Base-by-base conservation (phyloP, 2,888 invertebrate species). In the Azorinus chamasolen region DNA sequence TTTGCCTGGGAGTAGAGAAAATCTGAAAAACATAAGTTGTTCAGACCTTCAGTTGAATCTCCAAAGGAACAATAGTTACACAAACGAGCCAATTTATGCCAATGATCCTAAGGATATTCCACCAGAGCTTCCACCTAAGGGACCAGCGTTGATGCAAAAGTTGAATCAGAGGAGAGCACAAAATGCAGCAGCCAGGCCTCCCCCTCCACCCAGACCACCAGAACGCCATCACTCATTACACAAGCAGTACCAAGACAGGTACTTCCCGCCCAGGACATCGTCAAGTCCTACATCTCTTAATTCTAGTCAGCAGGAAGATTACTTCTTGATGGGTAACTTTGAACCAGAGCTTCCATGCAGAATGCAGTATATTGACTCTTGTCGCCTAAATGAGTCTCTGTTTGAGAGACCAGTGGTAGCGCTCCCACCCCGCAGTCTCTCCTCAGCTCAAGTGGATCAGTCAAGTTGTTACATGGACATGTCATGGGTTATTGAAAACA, bases 81-180 rank as follows among this genome's bases (percentile, higher is more conserved):
- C 48, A 8, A 79, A 83, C 53, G 87, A 88, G 62, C 86, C 83
- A 24, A 86, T 88, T 57, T 90, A 90, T 83, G 86, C 83, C 53
- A 90, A 90, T 79, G 83, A 86, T 22, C 76, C 76, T 4, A 75
- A 55, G 25, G 78, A 83, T 43, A 81, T 83, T 5, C 89, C 89
- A 6, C 90, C 90, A 43, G 87, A 84, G 58, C 73, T 90, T 18
- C 90, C 90, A 10, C 90, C 90, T 4, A 90, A 90, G 75, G 90
- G 89, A 53, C 89, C 89, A 61, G 83, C 78, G 22, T 71, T 90
- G 4, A 64, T 83, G 20, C 79, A 68, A n/a, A 88, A 83, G 68
- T 71, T 61, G 25, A 82, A 68, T 41, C 74, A 70, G 45, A 78
- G 66, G 25, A 48, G 53, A 8, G 37, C 25, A 0, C n/a, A 73